Evolutionary conservation across 2,797 vertebrate species (phyloP), one percentile per base, ranked within the genome.

Genomic region (Xenops minutus): DNA sequence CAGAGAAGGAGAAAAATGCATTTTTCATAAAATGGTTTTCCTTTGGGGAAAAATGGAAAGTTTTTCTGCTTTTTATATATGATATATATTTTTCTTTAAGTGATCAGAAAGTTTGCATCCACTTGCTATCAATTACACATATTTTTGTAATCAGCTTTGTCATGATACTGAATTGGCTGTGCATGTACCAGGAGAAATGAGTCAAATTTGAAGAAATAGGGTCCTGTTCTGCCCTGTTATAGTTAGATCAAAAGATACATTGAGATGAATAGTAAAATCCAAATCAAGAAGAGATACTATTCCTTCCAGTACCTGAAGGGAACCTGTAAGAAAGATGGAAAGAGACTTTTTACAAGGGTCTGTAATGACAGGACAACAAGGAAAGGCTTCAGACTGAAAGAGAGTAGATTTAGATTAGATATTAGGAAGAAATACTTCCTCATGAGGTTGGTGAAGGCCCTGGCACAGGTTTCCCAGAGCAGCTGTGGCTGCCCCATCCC

Each of bases 391-490:
- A 55, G 43, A 82, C 36, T 55, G 78, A 74, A 32, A 34, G 68
- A 32, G 22, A 36, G 36, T 24, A 56, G 32, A 21, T 69, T 68
- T 63, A 37, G 7, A n/a, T 69, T 37, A 12, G 27, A 37, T 56
- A 63, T 30, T n/a, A 18, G 11, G 43, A 37, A 76, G 49, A 49
- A 63, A n/a, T 76, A 51, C 13, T 69, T 43, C 49, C 22, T 32
- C 4, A 1, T 18, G 23, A 12, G 11, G 6, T 11, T 82, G 41
- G 4, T 0, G 2, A 5, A 62, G 39, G 32, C 22, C 12, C 48
- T 75, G 34, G 46, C 30, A 41, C 27, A 62, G 48, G 39, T 0
- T 82, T 15, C 32, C 7, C 55, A 69, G 32, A 37, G 63, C 2
- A 76, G 41, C 56, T 82, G 32, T 8, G 71, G 71, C 22, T 76